Evolutionary conservation across 1,140 invertebrate genomes (phyloP), one percentile per base, ranked within the genome.

Genomic region (Homalodisca vitripennis): DNA sequence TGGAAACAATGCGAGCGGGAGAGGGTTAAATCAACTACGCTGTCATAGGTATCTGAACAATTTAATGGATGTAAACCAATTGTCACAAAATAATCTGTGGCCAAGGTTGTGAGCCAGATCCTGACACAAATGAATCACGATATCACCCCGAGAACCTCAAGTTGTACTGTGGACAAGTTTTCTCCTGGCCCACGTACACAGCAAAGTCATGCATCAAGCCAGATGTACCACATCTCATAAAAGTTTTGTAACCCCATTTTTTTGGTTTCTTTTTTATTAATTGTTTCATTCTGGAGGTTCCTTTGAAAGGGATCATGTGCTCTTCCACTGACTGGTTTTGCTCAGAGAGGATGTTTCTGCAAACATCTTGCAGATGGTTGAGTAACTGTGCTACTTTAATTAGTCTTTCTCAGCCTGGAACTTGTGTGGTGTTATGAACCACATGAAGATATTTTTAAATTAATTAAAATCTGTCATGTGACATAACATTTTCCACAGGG

Each of bases 221-320:
- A 24, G 46, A 41, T n/a, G 47, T 14, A 51, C 67, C 47, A 65
- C 65, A 70, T n/a, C 76, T 31, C 31, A 77, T 73, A 47, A 70
- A 75, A 17, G 78, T 32, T 67, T 79, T 78, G 51, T 68, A 78
- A 29, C 75, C 76, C 73, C 73, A 78, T 72, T 78, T 78, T 75
- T 69, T 79, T n/a, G n/a, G n/a, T n/a, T n/a, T 79, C n/a, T 75
- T 75, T 41, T 77, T 74, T 0, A 78, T 53, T 67, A 78, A 79
- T 66, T 78, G 77, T 48, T 69, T 78, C 62, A 79, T 66, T 27
- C 72, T 73, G 71, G 74, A 74, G 0, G 29, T 65, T 27, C 75
- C 62, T 73, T 80, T 78, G 12, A 73, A 73, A 47, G 77, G 24
- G 68, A 74, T 78, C 72, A 79, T 75, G 30, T 79, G 74, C 64